These are phyloP conservation scores for Drosophila pandora DNA, from an alignment of 1,140 invertebrate species.

Conservation along the genomic window DNA sequence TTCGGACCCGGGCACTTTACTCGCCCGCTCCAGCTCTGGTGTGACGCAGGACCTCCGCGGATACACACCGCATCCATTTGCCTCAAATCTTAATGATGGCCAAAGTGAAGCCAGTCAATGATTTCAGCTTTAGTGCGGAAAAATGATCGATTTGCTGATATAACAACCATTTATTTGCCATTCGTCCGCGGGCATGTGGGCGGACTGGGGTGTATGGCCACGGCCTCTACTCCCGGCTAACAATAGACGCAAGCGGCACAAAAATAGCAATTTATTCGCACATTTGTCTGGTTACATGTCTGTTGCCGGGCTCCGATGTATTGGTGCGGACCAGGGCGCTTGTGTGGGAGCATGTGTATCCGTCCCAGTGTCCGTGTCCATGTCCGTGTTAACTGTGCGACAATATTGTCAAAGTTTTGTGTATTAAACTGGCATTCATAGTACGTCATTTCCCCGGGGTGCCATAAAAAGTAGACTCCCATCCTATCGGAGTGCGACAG, in stretches of 20 bases:
- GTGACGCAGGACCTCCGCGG: conserved; percentile 50
- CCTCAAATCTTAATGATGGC: conserved; percentile 33
- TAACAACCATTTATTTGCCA: conserved; percentile 36
- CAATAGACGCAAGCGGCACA: conserved; percentile 65
- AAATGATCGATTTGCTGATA: conserved; percentile 52
- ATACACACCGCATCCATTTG: conserved; percentile 34
- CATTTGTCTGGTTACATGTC: conserved; percentile 52
- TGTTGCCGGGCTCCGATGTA: conserved; percentile 17
- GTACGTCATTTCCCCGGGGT: conserved; percentile 70
- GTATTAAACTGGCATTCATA: conserved; percentile 75
- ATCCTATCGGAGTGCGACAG: conserved; percentile 23
- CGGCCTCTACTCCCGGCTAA: conserved; percentile 44
- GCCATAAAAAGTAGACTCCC: conserved; percentile 67
- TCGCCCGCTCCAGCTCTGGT: conserved; percentile 26
- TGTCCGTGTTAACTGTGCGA: conserved; percentile 47
- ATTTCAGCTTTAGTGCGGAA: conserved; percentile 37
- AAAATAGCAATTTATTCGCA: conserved; percentile 64
- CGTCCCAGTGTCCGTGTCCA: background rate
- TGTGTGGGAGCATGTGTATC: conserved; percentile 1
- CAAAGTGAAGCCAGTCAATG: conserved; percentile 25
- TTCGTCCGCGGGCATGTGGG: conserved; percentile 13
- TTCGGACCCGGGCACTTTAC: conserved; percentile 7
- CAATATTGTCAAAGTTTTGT: conserved; percentile 75
- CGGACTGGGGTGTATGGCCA: conserved; percentile 1
- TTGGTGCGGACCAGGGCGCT: conserved; percentile 15